Evolutionary conservation across 2,113 vertebrate genomes (phyloP), one percentile per base, ranked within the genome.

Genomic region (Callorhinus ursinus): DNA sequence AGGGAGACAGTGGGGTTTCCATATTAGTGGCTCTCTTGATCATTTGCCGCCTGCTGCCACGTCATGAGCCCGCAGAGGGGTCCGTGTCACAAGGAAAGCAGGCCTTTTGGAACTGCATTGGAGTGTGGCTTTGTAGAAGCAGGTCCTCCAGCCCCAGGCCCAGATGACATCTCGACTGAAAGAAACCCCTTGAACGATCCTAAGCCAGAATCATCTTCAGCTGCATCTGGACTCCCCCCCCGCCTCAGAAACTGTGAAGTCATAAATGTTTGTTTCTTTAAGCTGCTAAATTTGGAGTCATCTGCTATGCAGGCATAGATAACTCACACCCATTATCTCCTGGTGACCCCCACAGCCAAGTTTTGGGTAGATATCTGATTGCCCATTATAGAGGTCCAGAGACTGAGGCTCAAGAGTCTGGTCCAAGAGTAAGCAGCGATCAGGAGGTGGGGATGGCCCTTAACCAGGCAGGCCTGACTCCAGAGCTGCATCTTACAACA

Each of bases 71-170:
- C 3, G 0, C 5, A 0, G 14, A 19, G 36, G 67, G 21, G 61
- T 5, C 53, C 31, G 0, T 0, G 33, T 11, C 59, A 0, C 0
- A 0, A 57, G 72, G 36, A 74, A 26, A 72, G 1, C 4, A 57
- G 51, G 71, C 65, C 26, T 36, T 72, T 6, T 3, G 31, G 55
- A 21, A 1, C 1, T 36, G 4, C 12, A 3, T 7, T 0, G 3
- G 46, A 10, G 1, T 2, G 36, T 0, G 0, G 11, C 42, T 0
- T 26, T 1, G 14, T 12, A 31, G 39, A 49, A 65, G 21, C 10
- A 0, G 13, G 10, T 1, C 31, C 67, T 24, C 61, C 31, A 3
- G 36, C 11, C 33, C 10, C 33, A 55, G 69, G 46, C 4, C 49
- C 36, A 21, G 55, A 9, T 1, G 31, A n/a, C 28, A 4, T 69